These are phyloP conservation scores for Helarctos malayanus DNA, from an alignment of 2,797 vertebrate genomes.

Conservation along the genomic window DNA sequence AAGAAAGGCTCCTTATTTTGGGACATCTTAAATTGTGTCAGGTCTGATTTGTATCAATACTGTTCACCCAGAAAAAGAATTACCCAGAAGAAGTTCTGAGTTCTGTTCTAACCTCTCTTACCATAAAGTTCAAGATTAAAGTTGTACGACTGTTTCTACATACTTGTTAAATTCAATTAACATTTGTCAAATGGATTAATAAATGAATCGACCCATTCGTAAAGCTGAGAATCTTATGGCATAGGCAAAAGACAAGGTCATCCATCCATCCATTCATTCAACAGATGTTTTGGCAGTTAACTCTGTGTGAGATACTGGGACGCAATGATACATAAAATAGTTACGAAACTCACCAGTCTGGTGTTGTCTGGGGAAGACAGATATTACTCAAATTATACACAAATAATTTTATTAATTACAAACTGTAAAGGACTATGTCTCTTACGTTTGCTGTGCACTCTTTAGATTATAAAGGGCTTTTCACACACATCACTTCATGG, in stretches of 20 bases:
- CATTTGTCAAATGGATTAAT: background rate
- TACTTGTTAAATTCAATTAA: background rate
- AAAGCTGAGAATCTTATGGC: conserved; percentile 16
- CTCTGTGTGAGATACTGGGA: background rate
- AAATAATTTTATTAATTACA: background rate
- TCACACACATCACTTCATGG: background rate
- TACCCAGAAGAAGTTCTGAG: background rate
- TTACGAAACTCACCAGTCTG: background rate
- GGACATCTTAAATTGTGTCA: background rate
- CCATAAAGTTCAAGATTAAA: conserved; percentile 12
- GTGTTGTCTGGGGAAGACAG: background rate
- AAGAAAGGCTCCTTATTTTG: conserved; percentile 34
- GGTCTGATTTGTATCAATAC: background rate
- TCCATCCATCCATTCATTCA: background rate
- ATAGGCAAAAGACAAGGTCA: background rate
- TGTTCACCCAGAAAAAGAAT: conserved; percentile 36
- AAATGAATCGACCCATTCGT: background rate
- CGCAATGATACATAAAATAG: background rate
- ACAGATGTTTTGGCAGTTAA: background rate
- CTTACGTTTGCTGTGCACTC: background rate
- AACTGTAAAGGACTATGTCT: background rate
- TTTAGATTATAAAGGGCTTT: conserved; percentile 43
- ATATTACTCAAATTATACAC: background rate
- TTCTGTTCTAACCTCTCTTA: background rate
- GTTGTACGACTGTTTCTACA: background rate